Conservation (phyloP, 2,113 vertebrate species). For the Trinectes maculatus region DNA sequence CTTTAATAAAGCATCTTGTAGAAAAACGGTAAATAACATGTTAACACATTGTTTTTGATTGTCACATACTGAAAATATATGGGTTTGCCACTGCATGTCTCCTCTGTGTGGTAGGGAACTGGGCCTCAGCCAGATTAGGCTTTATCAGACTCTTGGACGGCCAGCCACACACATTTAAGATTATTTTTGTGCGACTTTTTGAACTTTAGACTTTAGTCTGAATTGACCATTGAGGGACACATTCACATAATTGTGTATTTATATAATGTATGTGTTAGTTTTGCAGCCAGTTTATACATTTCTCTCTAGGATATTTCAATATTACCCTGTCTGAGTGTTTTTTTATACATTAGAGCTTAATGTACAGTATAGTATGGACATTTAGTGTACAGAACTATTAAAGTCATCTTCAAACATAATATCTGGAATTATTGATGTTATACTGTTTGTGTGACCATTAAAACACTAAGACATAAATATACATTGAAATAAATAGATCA, state of each 20-base stretch:
- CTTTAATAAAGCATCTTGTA: not conserved
- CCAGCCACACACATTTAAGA: constrained; percentile 41
- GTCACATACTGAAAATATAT: not conserved
- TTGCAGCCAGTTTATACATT: not conserved
- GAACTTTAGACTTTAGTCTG: not conserved
- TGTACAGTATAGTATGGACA: not conserved
- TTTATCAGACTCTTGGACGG: constrained; percentile 44
- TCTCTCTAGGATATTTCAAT: too few species aligned
- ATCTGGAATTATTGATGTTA: too few species aligned
- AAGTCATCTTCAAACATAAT: not conserved
- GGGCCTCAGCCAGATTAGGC: constrained; percentile 29
- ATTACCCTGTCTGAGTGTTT: too few species aligned
- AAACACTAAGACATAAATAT: not conserved
- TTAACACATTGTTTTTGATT: too few species aligned
- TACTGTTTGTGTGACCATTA: not conserved
- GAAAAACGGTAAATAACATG: too few species aligned
- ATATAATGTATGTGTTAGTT: too few species aligned
- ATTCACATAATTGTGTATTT: too few species aligned
- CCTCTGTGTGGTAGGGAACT: constrained; percentile 7
- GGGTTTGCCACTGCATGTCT: not conserved
- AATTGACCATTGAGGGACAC: too few species aligned
- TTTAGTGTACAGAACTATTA: not conserved
- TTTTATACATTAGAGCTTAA: not conserved
- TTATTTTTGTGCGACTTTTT: constrained; percentile 29
- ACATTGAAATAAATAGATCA: not conserved